A percentile compares a stretch with the other conserved stretches of the same genome.
Evolutionary conservation across 53 echinoderm and acorn worm species (phyloP).

Genomic region (Stichopus horrens): DNA sequence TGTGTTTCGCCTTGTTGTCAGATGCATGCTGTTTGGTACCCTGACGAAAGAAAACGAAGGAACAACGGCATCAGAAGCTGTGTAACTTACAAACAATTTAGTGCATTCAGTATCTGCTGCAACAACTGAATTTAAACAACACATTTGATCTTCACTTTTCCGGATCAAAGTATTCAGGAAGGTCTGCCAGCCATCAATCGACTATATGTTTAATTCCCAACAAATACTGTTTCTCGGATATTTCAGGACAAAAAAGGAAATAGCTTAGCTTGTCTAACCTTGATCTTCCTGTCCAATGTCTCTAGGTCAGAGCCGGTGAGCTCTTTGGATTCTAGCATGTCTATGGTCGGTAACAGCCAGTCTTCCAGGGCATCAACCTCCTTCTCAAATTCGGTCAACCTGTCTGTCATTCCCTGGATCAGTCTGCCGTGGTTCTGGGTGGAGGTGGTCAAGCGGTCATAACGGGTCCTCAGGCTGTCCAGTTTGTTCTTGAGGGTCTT

Average conservation of each 20-base stretch:
- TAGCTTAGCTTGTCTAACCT: conserved; percentile 49
- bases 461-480: conserved; percentile 78
- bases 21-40: conserved; percentile 77
- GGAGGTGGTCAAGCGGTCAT: conserved; percentile 63
- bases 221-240: background rate
- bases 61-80: background rate
- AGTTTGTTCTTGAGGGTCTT: conserved; percentile 78
- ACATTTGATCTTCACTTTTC: too few relatives aligned
- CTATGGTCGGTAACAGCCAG: conserved; percentile 82
- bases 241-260: background rate
- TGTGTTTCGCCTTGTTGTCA: conserved; percentile 77
- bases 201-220: background rate
- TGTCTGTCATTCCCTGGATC: conserved; percentile 76
- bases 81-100: too few relatives aligned
- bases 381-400: conserved; percentile 78
- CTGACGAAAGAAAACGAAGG: conserved; percentile 31
- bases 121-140: too few relatives aligned
- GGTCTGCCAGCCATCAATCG: background rate
- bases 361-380: conserved; percentile 98
- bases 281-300: conserved; percentile 74
- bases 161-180: too few relatives aligned
- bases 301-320: conserved; percentile 67
- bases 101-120: too few relatives aligned
- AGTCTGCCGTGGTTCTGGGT: conserved; percentile 68
- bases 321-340: conserved; percentile 76